Evolutionary conservation across 2,797 vertebrate genomes (phyloP).

Genomic region (Malacoraja senta): DNA sequence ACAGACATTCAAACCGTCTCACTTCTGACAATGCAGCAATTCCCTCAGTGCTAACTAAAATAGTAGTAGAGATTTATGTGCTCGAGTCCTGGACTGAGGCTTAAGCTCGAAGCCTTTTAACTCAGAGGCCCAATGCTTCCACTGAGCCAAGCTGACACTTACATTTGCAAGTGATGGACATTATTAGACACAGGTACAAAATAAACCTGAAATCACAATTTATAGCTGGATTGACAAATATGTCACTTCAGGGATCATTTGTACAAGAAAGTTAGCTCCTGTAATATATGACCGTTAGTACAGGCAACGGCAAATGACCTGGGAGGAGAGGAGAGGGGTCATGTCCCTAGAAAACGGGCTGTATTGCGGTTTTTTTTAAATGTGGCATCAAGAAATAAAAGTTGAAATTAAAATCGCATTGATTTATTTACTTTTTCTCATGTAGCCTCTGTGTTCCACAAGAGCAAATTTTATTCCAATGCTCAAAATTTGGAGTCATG

Average conservation of each 20-base stretch:
- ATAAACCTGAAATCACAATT: conserved; percentile 15
- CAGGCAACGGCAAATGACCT: too few species aligned
- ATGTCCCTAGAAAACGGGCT: too few species aligned
- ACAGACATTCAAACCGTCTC: not conserved
- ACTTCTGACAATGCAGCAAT: not conserved
- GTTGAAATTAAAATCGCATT: too few species aligned
- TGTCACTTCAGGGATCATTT: not conserved
- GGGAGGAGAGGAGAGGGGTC: not conserved
- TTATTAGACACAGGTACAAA: not conserved
- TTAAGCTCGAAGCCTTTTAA: not conserved
- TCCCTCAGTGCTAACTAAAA: not conserved
- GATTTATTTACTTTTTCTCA: too few species aligned
- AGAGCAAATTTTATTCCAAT: too few species aligned
- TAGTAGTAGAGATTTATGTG: not conserved
- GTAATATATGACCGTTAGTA: not conserved
- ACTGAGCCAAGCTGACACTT: not conserved
- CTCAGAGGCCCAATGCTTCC: not conserved
- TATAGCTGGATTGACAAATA: not conserved
- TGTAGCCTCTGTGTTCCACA: too few species aligned
- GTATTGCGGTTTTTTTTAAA: too few species aligned
- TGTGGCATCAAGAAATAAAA: too few species aligned
- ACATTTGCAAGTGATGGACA: not conserved
- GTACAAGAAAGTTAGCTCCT: not conserved
- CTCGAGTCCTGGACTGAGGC: not conserved
- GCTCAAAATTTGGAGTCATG: too few species aligned